Evolutionary conservation across 1,140 invertebrate species (phyloP).

Genomic region (Drosophila biarmipes): DNA sequence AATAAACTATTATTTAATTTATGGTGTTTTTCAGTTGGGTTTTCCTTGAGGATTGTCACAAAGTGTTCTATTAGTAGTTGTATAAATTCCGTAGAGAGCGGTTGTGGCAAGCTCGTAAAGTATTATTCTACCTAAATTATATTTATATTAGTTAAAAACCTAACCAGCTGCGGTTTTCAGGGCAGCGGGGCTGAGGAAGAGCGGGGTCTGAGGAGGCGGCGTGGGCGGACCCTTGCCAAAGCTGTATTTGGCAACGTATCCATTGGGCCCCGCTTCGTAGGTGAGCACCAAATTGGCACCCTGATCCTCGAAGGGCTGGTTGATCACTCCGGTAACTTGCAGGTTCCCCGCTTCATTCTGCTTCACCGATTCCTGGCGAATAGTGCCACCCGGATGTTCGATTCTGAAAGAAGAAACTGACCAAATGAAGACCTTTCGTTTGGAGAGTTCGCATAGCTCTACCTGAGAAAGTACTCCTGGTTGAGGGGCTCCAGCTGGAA

Average conservation of each 20-base stretch:
- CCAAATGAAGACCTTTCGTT: too few relatives aligned
- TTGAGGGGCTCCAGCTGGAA: slow-evolving; percentile 41
- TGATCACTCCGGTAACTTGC: slow-evolving; percentile 26
- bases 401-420: slow-evolving; percentile 18
- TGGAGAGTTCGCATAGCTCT: neutral
- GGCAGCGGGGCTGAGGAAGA: slow-evolving; percentile 17
- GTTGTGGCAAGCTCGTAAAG: neutral
- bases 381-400: slow-evolving; percentile 16
- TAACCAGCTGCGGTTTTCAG: slow-evolving; percentile 20
- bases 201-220: neutral
- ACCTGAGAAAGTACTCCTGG: slow-evolving; percentile 50
- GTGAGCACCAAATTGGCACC: slow-evolving; percentile 15
- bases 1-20: too few relatives aligned
- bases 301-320: slow-evolving; percentile 29
- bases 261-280: slow-evolving; percentile 46
- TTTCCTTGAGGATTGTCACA: too few relatives aligned
- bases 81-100: too few relatives aligned
- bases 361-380: slow-evolving; percentile 36
- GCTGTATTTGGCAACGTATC: slow-evolving; percentile 50
- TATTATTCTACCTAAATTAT: neutral
- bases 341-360: slow-evolving; percentile 34
- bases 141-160: neutral
- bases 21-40: too few relatives aligned
- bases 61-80: too few relatives aligned
- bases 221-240: slow-evolving; percentile 24